These are phyloP conservation scores for Deilephila porcellus DNA, from an alignment of 2,888 invertebrate genomes.

Conservation along the genomic window DNA sequence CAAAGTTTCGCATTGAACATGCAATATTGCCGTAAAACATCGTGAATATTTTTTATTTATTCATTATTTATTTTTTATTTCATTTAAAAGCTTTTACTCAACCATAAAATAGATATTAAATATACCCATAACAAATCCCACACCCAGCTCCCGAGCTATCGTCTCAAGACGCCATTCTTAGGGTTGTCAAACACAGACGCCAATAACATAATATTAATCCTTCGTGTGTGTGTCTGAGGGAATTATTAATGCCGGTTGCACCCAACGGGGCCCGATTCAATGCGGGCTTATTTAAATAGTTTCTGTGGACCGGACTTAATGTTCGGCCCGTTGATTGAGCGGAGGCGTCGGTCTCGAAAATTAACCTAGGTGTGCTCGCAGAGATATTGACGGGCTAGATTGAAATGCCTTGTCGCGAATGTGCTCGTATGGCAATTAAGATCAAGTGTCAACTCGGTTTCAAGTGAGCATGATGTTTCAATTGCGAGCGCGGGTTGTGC, in stretches of 20 bases:
- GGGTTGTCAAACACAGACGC: conserved; percentile 77
- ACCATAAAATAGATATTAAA: not conserved
- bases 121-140: conserved; percentile 12
- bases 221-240: conserved; percentile 81
- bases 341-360: conserved; percentile 56
- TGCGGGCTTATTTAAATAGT: conserved; percentile 71
- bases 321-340: conserved; percentile 60
- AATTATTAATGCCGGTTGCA: conserved; percentile 79
- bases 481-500: not conserved
- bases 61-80: no score
- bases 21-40: no score
- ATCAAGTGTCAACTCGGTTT: conserved; percentile 29
- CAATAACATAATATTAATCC: conserved; percentile 77
- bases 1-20: no score
- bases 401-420: conserved; percentile 21
- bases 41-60: not conserved
- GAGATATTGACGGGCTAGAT: conserved; percentile 23
- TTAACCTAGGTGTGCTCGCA: conserved; percentile 46
- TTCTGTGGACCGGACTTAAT: conserved; percentile 61
- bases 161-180: conserved; percentile 70
- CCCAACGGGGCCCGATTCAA: conserved; percentile 50
- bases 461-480: conserved; percentile 1
- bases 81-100: not conserved
- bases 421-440: conserved; percentile 20
- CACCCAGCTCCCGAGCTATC: conserved; percentile 61